A percentile compares a stretch with the other conserved stretches of the same genome.
Evolutionary conservation across 2,113 vertebrate genomes (phyloP).

Genomic region (Cichladusa arquata): DNA sequence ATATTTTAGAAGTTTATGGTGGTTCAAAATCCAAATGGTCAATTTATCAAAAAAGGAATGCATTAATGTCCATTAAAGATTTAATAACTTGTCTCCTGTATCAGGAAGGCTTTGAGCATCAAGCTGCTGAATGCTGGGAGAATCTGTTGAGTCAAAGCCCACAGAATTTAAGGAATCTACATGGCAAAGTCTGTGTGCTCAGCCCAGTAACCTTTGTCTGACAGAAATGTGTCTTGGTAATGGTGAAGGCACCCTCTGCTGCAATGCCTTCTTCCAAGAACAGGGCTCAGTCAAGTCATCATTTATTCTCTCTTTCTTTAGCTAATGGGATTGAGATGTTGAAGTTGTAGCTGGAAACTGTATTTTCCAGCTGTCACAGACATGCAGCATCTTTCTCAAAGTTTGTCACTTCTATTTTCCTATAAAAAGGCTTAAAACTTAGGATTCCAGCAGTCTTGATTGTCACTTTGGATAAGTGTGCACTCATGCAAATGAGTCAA

Average conservation of each 20-base stretch:
- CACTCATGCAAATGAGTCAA: not conserved
- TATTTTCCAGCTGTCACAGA: not conserved
- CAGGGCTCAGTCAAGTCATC: not conserved
- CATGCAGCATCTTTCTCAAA: not conserved
- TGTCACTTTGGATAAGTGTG: not conserved
- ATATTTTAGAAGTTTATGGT: not conserved
- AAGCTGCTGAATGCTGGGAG: not conserved
- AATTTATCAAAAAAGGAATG: not conserved
- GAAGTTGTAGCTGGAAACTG: not conserved
- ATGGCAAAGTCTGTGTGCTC: not conserved
- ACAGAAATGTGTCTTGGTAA: not conserved
- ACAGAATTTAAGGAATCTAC: not conserved
- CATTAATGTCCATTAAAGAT: not conserved
- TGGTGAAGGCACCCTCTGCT: not conserved
- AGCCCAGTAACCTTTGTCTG: not conserved
- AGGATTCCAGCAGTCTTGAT: not conserved
- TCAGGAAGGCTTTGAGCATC: not conserved
- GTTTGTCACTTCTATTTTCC: not conserved
- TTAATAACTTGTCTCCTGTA: not conserved
- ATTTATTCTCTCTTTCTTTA: not conserved
- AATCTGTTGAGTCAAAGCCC: not conserved
- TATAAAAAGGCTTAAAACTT: not conserved
- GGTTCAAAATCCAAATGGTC: not conserved
- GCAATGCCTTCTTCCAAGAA: not conserved
- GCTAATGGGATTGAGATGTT: not conserved